Conservation (phyloP, 2,888 invertebrate species). For the Rhingia campestris region DNA sequence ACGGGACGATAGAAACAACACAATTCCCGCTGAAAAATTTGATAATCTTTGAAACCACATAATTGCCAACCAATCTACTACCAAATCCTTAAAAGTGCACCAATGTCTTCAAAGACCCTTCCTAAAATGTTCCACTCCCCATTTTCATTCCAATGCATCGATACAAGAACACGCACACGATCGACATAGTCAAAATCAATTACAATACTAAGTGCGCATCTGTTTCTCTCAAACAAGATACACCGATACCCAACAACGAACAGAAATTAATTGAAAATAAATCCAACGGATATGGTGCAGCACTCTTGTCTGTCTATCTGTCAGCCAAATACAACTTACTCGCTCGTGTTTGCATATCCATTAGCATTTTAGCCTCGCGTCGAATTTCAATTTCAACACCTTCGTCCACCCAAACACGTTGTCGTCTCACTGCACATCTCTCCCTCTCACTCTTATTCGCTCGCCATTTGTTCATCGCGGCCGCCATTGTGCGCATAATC, state of each 20-base stretch:
- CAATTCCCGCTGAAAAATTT: no score
- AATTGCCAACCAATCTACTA: no score
- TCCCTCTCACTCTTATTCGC: neutral
- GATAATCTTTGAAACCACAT: no score
- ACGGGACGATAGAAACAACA: no score
- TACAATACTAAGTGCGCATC: constrained; percentile 36
- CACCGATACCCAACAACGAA: constrained; percentile 4
- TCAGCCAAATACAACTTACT: constrained; percentile 59
- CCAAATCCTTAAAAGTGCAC: no score
- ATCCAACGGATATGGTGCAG: constrained; percentile 54
- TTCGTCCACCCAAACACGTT: constrained; percentile 43
- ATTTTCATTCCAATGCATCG: no score
- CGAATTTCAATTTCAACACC: constrained; percentile 72
- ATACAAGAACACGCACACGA: neutral
- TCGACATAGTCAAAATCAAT: constrained; percentile 45
- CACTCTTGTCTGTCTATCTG: constrained; percentile 64
- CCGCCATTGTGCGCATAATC: constrained; percentile 58
- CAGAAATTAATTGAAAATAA: constrained; percentile 58
- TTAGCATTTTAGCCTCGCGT: constrained; percentile 73
- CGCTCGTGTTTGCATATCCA: constrained; percentile 67
- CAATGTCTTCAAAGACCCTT: no score
- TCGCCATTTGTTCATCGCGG: constrained; percentile 37
- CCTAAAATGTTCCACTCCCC: no score
- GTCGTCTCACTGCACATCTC: constrained; percentile 6
- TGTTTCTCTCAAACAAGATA: neutral